Conservation (phyloP, 37 sponge, comb jelly and placozoan species). For the Mnemiopsis leidyi region DNA sequence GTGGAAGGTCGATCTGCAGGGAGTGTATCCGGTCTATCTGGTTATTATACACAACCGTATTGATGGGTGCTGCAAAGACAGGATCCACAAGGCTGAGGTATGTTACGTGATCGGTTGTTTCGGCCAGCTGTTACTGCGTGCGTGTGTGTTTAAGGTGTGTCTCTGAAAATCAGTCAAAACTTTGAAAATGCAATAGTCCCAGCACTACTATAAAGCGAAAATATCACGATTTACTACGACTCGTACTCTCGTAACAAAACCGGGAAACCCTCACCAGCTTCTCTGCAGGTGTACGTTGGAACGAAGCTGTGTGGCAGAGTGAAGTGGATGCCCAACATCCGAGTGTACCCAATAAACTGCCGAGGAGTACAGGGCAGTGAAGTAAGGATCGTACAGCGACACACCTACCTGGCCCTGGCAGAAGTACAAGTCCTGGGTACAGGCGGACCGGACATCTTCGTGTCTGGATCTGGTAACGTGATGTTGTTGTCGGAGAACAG, state of each 20-base stretch:
- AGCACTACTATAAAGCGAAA: too few relatives aligned
- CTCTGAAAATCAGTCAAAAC: too few relatives aligned
- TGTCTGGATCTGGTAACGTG: conserved; percentile 16
- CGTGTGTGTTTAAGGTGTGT: too few relatives aligned
- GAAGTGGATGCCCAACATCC: background rate
- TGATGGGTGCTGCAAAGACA: background rate
- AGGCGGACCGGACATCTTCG: background rate
- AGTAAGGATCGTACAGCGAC: background rate
- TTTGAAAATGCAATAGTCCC: too few relatives aligned
- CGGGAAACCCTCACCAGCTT: too few relatives aligned
- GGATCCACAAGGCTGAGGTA: background rate
- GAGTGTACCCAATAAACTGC: background rate
- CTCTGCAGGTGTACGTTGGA: background rate
- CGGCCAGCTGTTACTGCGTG: too few relatives aligned
- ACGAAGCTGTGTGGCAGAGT: conserved; percentile 18
- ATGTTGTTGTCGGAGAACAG: background rate
- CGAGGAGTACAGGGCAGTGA: background rate
- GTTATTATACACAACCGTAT: background rate
- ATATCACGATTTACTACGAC: too few relatives aligned
- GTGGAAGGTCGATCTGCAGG: conserved; percentile 37
- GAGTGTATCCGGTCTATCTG: background rate
- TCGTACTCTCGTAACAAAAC: too few relatives aligned
- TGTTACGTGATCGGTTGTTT: too few relatives aligned
- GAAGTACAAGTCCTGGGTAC: background rate
- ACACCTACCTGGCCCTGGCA: conserved; percentile 1